phyloP scores from a whole-genome alignment of 2,113 vertebrate species.

The Semnopithecus entellus region DNA sequence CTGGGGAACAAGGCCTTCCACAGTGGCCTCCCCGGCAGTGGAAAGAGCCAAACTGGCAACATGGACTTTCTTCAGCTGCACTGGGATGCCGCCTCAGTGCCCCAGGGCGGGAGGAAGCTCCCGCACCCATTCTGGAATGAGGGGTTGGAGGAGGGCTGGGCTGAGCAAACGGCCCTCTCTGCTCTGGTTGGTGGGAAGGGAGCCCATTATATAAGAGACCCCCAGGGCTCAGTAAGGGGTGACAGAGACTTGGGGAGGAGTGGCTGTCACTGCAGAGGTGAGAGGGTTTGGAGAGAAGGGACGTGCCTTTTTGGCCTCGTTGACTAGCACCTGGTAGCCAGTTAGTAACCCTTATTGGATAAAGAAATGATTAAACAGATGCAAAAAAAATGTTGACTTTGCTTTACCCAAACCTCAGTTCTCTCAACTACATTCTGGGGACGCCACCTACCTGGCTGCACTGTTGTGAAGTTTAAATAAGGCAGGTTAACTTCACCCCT shows the following conservation, averaged over 20 bases:
- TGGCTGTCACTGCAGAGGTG: not conserved
- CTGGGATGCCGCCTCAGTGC: not conserved
- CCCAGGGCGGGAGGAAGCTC: not conserved
- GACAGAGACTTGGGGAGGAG: not conserved
- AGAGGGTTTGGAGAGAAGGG: not conserved
- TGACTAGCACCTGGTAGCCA: not conserved
- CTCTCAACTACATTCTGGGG: not conserved
- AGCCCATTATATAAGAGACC: not conserved
- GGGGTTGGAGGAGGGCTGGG: not conserved
- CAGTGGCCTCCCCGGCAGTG: not conserved
- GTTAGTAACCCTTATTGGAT: not conserved
- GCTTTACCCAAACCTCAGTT: not conserved
- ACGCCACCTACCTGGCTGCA: not conserved
- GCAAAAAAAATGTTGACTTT: not conserved
- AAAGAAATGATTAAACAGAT: not conserved
- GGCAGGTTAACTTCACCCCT: not conserved
- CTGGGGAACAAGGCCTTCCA: not conserved
- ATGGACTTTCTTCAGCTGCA: not conserved
- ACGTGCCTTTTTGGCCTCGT: not conserved
- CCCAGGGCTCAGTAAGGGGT: not conserved
- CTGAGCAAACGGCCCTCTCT: not conserved
- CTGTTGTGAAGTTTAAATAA: not conserved
- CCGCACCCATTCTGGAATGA: not conserved
- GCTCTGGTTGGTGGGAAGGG: not conserved
- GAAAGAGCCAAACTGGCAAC: not conserved